Evolutionary conservation across 2,797 vertebrate genomes (phyloP).

Genomic region (Arrhamphus sclerolepis): DNA sequence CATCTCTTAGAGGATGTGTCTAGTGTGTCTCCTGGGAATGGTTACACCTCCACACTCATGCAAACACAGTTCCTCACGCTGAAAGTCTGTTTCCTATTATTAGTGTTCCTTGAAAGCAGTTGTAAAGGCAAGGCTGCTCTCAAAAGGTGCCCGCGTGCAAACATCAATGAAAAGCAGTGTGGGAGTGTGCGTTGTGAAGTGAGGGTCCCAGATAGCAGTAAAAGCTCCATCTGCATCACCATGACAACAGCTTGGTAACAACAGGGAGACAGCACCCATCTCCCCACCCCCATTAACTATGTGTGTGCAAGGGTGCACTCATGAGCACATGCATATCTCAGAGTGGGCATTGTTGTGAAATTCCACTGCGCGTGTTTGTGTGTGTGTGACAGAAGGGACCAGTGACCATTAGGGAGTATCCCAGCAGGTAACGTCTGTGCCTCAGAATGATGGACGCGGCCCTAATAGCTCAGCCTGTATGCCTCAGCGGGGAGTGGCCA

Average conservation of each 20-base stretch:
- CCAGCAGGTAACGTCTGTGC: slow-evolving; percentile 67
- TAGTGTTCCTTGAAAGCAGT: slow-evolving; percentile 44
- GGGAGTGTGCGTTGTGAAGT: slow-evolving; percentile 34
- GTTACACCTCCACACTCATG: slow-evolving; percentile 48
- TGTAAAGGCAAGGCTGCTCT: slow-evolving; percentile 41
- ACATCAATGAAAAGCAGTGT: slow-evolving; percentile 30
- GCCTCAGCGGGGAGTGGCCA: slow-evolving; percentile 59
- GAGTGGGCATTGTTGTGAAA: slow-evolving; percentile 48
- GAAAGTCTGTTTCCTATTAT: slow-evolving; percentile 22
- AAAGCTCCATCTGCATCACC: slow-evolving; percentile 77
- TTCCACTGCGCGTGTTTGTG: slow-evolving; percentile 26
- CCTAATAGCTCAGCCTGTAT: slow-evolving; percentile 57
- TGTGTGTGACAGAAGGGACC: slow-evolving; percentile 5
- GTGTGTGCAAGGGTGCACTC: slow-evolving; percentile 39
- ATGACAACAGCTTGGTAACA: slow-evolving; percentile 80
- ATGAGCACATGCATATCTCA: slow-evolving; percentile 61
- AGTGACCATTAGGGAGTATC: slow-evolving; percentile 59
- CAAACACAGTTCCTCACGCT: slow-evolving; percentile 34
- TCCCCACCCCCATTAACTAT: slow-evolving; percentile 77
- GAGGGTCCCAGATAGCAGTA: slow-evolving; percentile 64
- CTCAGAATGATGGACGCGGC: slow-evolving; percentile 62
- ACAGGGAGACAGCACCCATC: slow-evolving; percentile 77
- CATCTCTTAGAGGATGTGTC: slow-evolving; percentile 59
- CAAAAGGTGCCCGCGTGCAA: slow-evolving; percentile 10
- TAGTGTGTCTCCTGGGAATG: slow-evolving; percentile 61